Percentiles rank a stretch among this genome's conserved stretches.
These are phyloP conservation scores for Oreochromis niloticus DNA, from an alignment of 2,113 vertebrate genomes.

Conservation along the genomic window DNA sequence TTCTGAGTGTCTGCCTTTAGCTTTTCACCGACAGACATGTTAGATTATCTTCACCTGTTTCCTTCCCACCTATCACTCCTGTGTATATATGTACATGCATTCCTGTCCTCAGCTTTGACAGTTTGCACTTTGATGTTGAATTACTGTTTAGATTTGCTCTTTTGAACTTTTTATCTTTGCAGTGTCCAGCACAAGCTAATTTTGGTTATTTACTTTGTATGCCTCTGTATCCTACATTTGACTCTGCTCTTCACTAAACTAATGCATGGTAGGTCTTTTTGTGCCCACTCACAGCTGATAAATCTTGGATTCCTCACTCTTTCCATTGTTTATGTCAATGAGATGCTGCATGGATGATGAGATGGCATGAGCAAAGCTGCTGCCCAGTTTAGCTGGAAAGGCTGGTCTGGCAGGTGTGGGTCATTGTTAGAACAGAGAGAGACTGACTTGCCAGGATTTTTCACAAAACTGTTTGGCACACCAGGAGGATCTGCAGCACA, in stretches of 20 bases:
- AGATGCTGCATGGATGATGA: background rate
- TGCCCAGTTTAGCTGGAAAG: background rate
- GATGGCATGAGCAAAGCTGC: background rate
- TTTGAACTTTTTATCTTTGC: background rate
- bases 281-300: background rate
- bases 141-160: background rate
- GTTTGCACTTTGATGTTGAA: background rate
- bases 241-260: background rate
- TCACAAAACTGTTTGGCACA: background rate
- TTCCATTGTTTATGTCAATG: background rate
- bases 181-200: background rate
- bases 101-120: background rate
- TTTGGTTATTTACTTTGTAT: background rate
- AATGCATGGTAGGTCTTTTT: background rate
- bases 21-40: background rate
- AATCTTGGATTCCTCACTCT: background rate
- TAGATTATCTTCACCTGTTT: background rate
- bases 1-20: background rate
- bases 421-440: background rate
- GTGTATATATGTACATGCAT: background rate
- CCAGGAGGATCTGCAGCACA: background rate
- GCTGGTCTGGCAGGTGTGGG: background rate
- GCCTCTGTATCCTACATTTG: background rate
- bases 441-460: background rate
- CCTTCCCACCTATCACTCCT: background rate